phyloP scores from a whole-genome alignment of 1,140 invertebrate genomes.

The Cotesia vestalis region DNA sequence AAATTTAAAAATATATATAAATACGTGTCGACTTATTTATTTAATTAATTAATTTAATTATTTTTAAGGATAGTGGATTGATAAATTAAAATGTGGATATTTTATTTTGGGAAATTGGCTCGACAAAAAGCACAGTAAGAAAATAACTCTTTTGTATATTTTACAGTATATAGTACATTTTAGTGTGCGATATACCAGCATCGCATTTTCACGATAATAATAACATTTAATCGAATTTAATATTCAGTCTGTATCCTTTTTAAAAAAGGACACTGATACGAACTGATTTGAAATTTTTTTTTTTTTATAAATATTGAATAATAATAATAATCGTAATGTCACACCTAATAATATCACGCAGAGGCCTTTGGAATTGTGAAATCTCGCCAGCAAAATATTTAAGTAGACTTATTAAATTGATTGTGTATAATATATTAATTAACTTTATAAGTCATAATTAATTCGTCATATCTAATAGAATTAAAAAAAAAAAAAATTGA shows the following conservation, averaged over 20 bases:
- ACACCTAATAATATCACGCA: neutral
- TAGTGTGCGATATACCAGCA: slow-evolving; percentile 41
- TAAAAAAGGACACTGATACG: slow-evolving; percentile 32
- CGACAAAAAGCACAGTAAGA: slow-evolving; percentile 23
- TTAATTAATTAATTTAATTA: neutral
- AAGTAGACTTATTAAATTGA: too few relatives aligned
- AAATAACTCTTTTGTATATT: slow-evolving; percentile 43
- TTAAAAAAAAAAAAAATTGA: neutral
- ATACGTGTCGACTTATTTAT: neutral
- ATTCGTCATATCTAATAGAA: neutral
- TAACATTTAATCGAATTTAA: slow-evolving; percentile 35
- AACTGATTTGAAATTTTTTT: slow-evolving; percentile 9
- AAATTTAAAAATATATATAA: slow-evolving; percentile 48
- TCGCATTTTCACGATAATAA: slow-evolving; percentile 34
- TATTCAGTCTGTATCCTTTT: slow-evolving; percentile 42
- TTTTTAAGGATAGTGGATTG: neutral
- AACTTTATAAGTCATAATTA: neutral
- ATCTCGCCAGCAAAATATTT: neutral
- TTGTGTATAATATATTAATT: too few relatives aligned
- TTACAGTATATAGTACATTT: slow-evolving; percentile 39
- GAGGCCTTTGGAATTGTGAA: neutral
- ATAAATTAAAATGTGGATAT: neutral
- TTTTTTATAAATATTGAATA: neutral
- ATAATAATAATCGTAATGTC: neutral
- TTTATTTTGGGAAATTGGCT: neutral